These are phyloP conservation scores for Sclerodermus sp. DNA, from an alignment of 2,888 invertebrate genomes.

Conservation along the genomic window DNA sequence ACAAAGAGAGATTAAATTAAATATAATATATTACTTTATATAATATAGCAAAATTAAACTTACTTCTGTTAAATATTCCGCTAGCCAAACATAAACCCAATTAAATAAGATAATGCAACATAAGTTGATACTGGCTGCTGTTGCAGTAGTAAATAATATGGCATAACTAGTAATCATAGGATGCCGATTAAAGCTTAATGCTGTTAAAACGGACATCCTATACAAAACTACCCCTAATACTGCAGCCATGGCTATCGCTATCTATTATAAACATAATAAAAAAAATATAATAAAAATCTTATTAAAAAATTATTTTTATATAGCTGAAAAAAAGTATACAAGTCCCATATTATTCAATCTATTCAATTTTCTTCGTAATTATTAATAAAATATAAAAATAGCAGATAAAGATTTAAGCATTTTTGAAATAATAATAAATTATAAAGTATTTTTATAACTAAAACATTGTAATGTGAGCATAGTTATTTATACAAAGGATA, in stretches of 20 bases:
- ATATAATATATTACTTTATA: too few relatives aligned
- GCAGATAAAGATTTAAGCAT: too few relatives aligned
- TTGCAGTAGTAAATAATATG: constrained; percentile 83
- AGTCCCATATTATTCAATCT: not conserved
- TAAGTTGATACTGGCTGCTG: constrained; percentile 91
- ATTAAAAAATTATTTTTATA: constrained; percentile 1
- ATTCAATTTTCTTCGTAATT: too few relatives aligned
- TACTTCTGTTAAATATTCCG: constrained; percentile 83
- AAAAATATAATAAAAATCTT: not conserved
- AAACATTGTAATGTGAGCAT: too few relatives aligned
- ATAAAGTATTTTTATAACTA: too few relatives aligned
- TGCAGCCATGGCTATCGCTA: constrained; percentile 82
- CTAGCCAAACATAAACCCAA: constrained; percentile 76
- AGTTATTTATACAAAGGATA: too few relatives aligned
- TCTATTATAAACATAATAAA: constrained; percentile 52
- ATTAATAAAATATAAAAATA: too few relatives aligned
- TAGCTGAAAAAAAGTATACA: too few relatives aligned
- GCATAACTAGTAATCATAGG: constrained; percentile 73
- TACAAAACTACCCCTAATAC: constrained; percentile 92
- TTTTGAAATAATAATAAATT: too few relatives aligned
- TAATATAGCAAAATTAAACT: not conserved
- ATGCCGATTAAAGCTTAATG: constrained; percentile 58
- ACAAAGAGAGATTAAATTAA: too few relatives aligned
- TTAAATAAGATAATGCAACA: constrained; percentile 87
- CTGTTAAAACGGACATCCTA: constrained; percentile 79